Base-by-base conservation (phyloP, 2,797 vertebrate genomes). In the Xenopus petersii region DNA sequence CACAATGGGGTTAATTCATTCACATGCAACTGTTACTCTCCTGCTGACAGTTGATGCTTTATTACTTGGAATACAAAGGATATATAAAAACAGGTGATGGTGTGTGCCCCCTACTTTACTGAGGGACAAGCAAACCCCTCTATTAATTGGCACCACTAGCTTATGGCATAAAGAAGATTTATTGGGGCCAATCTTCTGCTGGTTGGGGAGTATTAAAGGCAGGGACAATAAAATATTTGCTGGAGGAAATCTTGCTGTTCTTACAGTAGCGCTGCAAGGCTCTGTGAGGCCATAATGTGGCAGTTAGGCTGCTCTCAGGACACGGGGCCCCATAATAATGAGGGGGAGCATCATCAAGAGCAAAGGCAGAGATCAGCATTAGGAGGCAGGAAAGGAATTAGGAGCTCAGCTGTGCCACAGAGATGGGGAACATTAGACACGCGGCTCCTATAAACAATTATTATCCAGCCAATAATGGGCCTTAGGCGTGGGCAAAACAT, bases 141-240 rank as follows among this genome's bases (percentile, higher is more conserved):
- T 60, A 65, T 63, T 64, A 36, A 73, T 73, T 13, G 42, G 54
- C 51, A 36, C 61, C 71, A 74, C 74, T 70, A 74, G 66, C 66
- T 42, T 70, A 55, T 56, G 60, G 63, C 61, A 66, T 70, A 79
- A 79, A 79, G 24, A 65, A 74, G 76, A 79, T 79, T 79, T 79
- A 79, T 42, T 65, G n/a, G 60, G 21, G 54, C 51, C 51, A 48
- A 69, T 16, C 16, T 66, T 54, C 11, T 51, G 42, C 60, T 49
- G 64, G 76, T 63, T 67, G 26, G 26, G 26, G 26, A 30, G 26
- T 30, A 30, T 30, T 30, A 30, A 30, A 67, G 49, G 59, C 59
- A 59, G 60, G 63, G 26, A 51, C 26, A 64, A 71, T 73, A 73
- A 73, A 70, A 70, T 36, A 42, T 36, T 60, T 65, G 63, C 65